phyloP scores from a whole-genome alignment of 2,888 invertebrate species.

The Subacronicta megacephala region DNA sequence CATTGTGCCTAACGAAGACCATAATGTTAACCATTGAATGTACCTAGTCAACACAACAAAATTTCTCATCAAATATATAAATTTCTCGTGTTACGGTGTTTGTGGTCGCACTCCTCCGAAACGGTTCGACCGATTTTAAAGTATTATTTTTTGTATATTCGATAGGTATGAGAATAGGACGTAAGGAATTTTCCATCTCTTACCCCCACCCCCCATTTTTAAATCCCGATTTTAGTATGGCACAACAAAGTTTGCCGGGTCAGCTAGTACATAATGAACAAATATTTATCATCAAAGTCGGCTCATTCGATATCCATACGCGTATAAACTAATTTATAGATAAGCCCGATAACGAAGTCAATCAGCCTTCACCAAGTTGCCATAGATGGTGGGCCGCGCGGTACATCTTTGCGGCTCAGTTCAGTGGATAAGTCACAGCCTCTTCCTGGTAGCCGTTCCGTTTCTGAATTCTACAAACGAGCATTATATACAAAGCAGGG shows the following conservation, averaged over 20 bases:
- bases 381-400: conserved; percentile 70
- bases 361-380: conserved; percentile 75
- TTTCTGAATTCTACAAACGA: conserved; percentile 85
- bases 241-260: too few relatives aligned
- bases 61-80: too few relatives aligned
- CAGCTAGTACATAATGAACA: conserved; percentile 45
- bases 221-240: too few relatives aligned
- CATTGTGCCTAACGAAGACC: conserved; percentile 63
- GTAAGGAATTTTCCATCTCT: too few relatives aligned
- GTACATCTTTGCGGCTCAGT: conserved; percentile 76
- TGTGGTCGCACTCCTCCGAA: too few relatives aligned
- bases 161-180: too few relatives aligned
- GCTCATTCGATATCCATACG: conserved; percentile 63
- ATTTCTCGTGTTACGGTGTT: too few relatives aligned
- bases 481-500: conserved; percentile 87
- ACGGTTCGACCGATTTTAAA: too few relatives aligned
- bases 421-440: conserved; percentile 80
- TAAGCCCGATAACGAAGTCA: conserved; percentile 77
- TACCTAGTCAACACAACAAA: conserved; percentile 48
- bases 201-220: too few relatives aligned
- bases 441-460: conserved; percentile 81
- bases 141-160: too few relatives aligned
- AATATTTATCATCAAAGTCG: conserved; percentile 55
- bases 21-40: conserved; percentile 53
- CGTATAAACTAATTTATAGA: conserved; percentile 69